Evolutionary conservation across 2,797 vertebrate genomes (phyloP).

Genomic region (Botia kubotai): DNA sequence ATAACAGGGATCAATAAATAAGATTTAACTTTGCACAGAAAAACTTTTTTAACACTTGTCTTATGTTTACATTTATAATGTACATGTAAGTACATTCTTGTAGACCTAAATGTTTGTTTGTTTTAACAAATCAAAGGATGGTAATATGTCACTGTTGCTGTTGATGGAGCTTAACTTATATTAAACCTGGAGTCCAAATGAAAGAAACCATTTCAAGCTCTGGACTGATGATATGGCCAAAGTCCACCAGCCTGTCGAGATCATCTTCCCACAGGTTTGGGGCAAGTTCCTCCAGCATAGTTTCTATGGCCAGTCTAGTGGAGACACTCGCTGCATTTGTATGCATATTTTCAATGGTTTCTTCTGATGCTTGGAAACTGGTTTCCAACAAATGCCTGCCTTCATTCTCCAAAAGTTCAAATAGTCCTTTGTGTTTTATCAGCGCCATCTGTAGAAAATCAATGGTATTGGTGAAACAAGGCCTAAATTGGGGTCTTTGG

Average conservation of each 20-base stretch:
- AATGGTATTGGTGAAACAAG: slow-evolving; percentile 23
- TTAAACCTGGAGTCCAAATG: neutral
- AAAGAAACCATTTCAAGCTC: slow-evolving; percentile 83
- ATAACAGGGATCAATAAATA: no score
- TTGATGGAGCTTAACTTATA: neutral
- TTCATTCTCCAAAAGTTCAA: slow-evolving; percentile 80
- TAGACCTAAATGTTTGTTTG: no score
- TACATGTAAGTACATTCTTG: no score
- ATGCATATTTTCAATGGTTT: slow-evolving; percentile 27
- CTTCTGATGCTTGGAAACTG: slow-evolving; percentile 77
- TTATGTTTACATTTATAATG: no score
- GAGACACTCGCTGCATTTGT: slow-evolving; percentile 71
- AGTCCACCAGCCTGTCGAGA: slow-evolving; percentile 83
- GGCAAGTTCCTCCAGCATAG: slow-evolving; percentile 86
- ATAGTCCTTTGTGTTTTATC: slow-evolving; percentile 84
- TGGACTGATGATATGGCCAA: slow-evolving; percentile 85
- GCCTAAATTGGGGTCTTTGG: neutral
- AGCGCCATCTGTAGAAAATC: slow-evolving; percentile 80
- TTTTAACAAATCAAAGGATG: neutral
- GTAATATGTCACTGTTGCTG: neutral
- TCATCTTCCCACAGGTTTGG: slow-evolving; percentile 88
- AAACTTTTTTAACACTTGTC: no score
- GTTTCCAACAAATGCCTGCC: slow-evolving; percentile 79
- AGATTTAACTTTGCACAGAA: no score
- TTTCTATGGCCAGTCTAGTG: slow-evolving; percentile 80